phyloP scores from a whole-genome alignment of 2,888 invertebrate species.

The Agonopterix alstromeriana region DNA sequence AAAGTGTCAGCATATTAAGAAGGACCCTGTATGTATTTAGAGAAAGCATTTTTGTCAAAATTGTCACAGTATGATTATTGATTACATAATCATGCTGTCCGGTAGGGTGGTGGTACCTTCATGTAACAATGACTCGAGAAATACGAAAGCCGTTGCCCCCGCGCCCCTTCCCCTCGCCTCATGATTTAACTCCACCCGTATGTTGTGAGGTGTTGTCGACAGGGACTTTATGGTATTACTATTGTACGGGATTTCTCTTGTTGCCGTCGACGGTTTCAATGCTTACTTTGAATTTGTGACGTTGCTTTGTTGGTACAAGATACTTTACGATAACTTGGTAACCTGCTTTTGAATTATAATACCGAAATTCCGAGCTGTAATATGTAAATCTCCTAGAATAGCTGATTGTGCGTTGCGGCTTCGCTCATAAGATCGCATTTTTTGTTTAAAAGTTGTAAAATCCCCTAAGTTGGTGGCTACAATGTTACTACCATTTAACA shows the following conservation, averaged over 20 bases:
- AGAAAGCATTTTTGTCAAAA: no score
- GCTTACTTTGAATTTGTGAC: conserved; percentile 4
- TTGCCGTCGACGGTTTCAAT: conserved; percentile 5
- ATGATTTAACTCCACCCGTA: conserved; percentile 30
- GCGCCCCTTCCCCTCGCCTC: conserved; percentile 8
- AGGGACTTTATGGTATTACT: conserved; percentile 21
- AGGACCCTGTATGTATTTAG: no score
- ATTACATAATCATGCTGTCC: no score
- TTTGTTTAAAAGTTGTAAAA: no score
- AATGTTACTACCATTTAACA: no score
- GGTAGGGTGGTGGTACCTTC: neutral
- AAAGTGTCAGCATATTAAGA: no score
- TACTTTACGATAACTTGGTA: neutral
- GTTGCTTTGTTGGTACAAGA: neutral
- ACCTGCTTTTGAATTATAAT: neutral
- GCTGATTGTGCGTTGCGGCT: no score
- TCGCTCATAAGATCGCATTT: no score
- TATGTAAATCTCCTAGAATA: no score
- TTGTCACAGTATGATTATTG: no score
- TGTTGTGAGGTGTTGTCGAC: conserved; percentile 17
- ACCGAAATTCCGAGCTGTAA: no score
- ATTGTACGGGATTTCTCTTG: conserved; percentile 9
- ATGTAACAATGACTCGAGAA: neutral
- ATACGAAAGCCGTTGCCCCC: conserved; percentile 28
- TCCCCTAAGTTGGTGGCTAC: no score